Evolutionary conservation across 2,113 vertebrate genomes (phyloP).

Genomic region (Sarotherodon lohbergeri): DNA sequence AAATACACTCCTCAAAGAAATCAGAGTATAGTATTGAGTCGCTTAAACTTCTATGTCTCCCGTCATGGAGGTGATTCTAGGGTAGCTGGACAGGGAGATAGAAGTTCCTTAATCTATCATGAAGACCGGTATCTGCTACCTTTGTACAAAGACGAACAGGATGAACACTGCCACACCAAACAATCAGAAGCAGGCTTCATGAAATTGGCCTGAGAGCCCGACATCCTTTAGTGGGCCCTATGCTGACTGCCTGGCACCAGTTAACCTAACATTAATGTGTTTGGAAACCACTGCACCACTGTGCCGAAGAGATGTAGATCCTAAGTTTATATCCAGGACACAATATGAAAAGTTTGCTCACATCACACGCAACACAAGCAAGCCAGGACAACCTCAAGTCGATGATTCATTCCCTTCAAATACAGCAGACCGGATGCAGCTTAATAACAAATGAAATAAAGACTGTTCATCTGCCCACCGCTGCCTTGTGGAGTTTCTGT

Average conservation of each 20-base stretch:
- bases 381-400: not conserved
- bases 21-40: not conserved
- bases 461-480: not conserved
- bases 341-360: not conserved
- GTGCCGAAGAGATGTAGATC: not conserved
- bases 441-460: constrained; percentile 16
- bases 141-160: not conserved
- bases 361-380: not conserved
- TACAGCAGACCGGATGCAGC: not conserved
- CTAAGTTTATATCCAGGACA: not conserved
- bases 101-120: not conserved
- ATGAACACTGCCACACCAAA: not conserved
- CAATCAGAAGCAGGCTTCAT: not conserved
- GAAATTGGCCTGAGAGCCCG: not conserved
- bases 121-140: not conserved
- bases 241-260: not conserved
- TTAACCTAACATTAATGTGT: not conserved
- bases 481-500: constrained; percentile 7
- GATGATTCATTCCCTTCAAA: not conserved
- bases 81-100: not conserved
- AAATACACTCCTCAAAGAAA: not conserved
- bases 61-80: not conserved
- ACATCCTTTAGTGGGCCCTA: not conserved
- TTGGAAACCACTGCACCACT: not conserved
- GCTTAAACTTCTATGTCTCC: not conserved